Evolutionary conservation across 2,888 invertebrate genomes (phyloP).

Genomic region (Aspidiotus destructor): DNA sequence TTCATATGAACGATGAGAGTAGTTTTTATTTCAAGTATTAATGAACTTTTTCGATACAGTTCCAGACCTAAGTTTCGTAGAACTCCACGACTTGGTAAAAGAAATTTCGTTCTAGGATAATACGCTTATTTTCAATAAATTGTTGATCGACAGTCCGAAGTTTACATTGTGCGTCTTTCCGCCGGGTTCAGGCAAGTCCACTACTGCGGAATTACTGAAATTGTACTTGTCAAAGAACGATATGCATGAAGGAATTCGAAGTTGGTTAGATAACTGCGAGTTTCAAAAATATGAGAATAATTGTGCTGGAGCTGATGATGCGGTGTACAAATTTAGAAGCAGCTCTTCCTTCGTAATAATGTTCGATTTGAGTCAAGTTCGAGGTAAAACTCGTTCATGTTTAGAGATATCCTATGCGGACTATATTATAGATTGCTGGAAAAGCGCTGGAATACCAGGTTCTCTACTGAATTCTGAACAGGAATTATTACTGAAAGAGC

Average conservation of each 20-base stretch:
- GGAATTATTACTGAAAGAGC: neutral
- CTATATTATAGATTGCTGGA: neutral
- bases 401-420: neutral
- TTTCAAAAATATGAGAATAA: conserved; percentile 17
- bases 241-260: conserved; percentile 7
- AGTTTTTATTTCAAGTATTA: too few relatives aligned
- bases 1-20: too few relatives aligned
- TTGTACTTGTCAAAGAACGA: conserved; percentile 13
- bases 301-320: neutral
- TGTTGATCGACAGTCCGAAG: neutral
- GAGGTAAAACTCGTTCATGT: conserved; percentile 1
- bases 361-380: conserved; percentile 7
- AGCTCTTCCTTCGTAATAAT: conserved; percentile 6
- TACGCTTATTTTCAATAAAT: conserved; percentile 5
- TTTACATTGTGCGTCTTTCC: conserved; percentile 15
- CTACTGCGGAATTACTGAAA: conserved; percentile 4
- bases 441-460: neutral
- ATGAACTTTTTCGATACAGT: neutral
- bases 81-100: conserved; percentile 1
- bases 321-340: conserved; percentile 7
- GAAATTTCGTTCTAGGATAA: conserved; percentile 12
- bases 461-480: neutral
- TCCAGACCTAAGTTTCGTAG: conserved; percentile 1
- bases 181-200: conserved; percentile 13
- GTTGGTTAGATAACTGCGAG: conserved; percentile 8